Conservation (phyloP, 2,888 invertebrate species). For the Phalera bucephala region DNA sequence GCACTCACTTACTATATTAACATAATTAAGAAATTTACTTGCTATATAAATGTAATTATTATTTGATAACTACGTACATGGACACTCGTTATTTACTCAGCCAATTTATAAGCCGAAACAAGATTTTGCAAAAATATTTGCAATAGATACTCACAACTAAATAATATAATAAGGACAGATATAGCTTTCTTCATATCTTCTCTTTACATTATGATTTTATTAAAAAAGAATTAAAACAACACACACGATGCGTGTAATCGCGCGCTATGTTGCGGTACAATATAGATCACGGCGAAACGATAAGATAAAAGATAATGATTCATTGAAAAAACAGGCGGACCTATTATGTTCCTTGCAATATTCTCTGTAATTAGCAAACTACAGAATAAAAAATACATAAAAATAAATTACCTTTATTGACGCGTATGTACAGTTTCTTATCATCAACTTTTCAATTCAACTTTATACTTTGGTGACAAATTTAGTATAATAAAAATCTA, state of each 20-base stretch:
- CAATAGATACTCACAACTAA: slow-evolving; percentile 61
- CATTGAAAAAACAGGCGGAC: slow-evolving; percentile 44
- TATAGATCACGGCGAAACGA: slow-evolving; percentile 49
- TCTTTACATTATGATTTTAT: slow-evolving; percentile 28
- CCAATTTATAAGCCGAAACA: no score
- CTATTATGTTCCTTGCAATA: no score
- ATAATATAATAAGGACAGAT: slow-evolving; percentile 30
- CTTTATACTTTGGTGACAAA: slow-evolving; percentile 21
- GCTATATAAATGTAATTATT: no score
- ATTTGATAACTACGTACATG: slow-evolving; percentile 1
- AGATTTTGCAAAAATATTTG: no score
- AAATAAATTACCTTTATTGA: slow-evolving; percentile 33
- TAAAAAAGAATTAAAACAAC: slow-evolving; percentile 30
- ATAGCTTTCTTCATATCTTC: slow-evolving; percentile 39
- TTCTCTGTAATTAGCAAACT: no score
- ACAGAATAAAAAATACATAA: slow-evolving; percentile 21
- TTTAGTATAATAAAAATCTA: no score
- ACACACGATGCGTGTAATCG: slow-evolving; percentile 39
- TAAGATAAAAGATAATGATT: slow-evolving; percentile 66
- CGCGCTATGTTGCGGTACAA: slow-evolving; percentile 41
- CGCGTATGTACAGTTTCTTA: slow-evolving; percentile 26
- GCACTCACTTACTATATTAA: slow-evolving; percentile 45
- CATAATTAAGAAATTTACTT: no score
- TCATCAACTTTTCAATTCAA: slow-evolving; percentile 11
- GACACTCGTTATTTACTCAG: no score